A percentile compares a stretch with the other conserved stretches of the same genome.
Conservation (phyloP, 2,113 vertebrate species). For the Sus scrofa region DNA sequence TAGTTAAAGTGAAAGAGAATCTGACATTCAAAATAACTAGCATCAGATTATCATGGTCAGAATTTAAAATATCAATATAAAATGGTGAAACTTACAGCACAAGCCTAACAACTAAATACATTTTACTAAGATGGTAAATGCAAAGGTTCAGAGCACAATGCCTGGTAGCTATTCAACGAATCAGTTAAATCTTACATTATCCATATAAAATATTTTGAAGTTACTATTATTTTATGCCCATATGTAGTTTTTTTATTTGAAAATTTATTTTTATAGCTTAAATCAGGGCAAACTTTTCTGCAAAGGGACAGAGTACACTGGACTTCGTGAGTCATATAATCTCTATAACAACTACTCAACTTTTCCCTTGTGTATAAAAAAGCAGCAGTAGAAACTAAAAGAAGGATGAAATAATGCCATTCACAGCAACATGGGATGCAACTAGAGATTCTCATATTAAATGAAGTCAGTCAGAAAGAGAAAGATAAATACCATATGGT, state of each 20-base stretch:
- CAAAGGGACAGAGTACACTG: not conserved
- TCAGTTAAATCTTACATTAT: not conserved
- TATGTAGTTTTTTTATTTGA: not conserved
- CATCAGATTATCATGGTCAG: not conserved
- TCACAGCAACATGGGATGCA: too few species aligned
- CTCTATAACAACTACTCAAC: not conserved
- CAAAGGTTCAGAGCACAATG: not conserved
- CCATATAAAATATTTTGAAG: not conserved
- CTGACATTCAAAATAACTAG: not conserved
- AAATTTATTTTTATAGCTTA: constrained; percentile 56
- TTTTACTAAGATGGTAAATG: not conserved
- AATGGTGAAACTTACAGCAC: not conserved
- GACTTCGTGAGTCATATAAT: not conserved
- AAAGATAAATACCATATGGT: too few species aligned
- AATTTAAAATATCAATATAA: constrained; percentile 57
- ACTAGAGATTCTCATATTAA: too few species aligned
- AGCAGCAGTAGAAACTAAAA: not conserved
- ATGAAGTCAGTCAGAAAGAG: too few species aligned
- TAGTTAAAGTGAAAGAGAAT: constrained; percentile 45
- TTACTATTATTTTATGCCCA: not conserved
- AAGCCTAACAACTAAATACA: not conserved
- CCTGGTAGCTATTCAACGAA: not conserved
- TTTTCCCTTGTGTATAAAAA: not conserved
- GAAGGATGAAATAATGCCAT: too few species aligned
- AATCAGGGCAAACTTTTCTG: not conserved